Conservation (phyloP, 1,140 invertebrate genomes). For the Micrasema longulum region DNA sequence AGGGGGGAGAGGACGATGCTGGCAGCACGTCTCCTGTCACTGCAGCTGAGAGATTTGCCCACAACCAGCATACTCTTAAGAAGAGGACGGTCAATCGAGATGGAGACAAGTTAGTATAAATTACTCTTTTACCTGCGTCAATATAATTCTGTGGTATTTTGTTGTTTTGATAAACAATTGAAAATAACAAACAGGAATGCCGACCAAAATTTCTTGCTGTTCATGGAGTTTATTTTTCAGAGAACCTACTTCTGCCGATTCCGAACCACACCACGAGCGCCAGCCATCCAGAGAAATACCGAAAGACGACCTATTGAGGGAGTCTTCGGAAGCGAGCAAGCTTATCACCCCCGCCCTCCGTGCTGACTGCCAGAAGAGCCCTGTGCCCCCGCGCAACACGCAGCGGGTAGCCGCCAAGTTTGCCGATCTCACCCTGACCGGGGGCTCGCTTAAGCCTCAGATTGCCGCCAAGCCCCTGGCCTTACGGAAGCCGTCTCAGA, state of each 20-base stretch:
- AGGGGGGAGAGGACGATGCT: not conserved
- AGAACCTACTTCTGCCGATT: slow-evolving; percentile 36
- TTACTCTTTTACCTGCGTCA: no score
- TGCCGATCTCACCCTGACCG: slow-evolving; percentile 71
- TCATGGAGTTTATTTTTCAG: slow-evolving; percentile 30
- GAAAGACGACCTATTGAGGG: slow-evolving; percentile 41
- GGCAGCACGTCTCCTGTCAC: slow-evolving; percentile 53
- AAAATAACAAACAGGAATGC: no score
- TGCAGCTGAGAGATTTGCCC: slow-evolving; percentile 59
- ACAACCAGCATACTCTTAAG: slow-evolving; percentile 59
- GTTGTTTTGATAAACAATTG: no score
- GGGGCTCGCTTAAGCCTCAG: slow-evolving; percentile 76
- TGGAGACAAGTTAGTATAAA: slow-evolving; percentile 50
- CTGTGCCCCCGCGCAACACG: slow-evolving; percentile 70
- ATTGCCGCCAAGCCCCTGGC: slow-evolving; percentile 81
- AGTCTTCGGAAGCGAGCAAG: slow-evolving; percentile 29
- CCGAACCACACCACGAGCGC: slow-evolving; percentile 35
- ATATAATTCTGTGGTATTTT: no score
- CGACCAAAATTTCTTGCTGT: no score
- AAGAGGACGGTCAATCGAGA: slow-evolving; percentile 55
- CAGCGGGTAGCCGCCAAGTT: slow-evolving; percentile 71
- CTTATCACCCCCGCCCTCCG: slow-evolving; percentile 39
- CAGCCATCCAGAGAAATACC: slow-evolving; percentile 27
- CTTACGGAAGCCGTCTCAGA: slow-evolving; percentile 70
- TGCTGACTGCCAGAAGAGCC: slow-evolving; percentile 58